phyloP scores from a whole-genome alignment of 2,113 vertebrate genomes.

The Bagarius yarrelli region DNA sequence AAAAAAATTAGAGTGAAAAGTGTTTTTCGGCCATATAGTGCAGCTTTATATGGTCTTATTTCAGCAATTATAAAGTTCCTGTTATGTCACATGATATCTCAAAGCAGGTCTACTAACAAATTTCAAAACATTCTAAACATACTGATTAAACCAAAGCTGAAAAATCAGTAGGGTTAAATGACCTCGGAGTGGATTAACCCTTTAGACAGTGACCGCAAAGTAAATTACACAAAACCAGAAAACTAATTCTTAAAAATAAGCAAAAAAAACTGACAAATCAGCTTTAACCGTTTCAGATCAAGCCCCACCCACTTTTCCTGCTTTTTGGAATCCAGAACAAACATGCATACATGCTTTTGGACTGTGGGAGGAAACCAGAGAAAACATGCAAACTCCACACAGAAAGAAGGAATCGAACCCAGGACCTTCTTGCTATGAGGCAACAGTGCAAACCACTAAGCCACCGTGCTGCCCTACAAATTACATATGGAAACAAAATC shows the following conservation, averaged over 20 bases:
- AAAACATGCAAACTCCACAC: no score
- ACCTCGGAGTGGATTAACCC: not conserved
- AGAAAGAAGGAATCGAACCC: no score
- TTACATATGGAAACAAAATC: not conserved
- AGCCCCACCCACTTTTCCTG: not conserved
- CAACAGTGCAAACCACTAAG: no score
- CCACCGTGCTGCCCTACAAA: not conserved
- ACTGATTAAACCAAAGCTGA: not conserved
- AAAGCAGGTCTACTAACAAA: not conserved
- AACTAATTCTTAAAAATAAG: not conserved
- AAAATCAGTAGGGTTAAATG: not conserved
- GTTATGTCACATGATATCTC: not conserved
- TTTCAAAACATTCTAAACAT: not conserved
- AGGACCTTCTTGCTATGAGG: no score
- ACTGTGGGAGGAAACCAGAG: no score
- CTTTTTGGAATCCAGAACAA: no score
- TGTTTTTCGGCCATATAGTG: not conserved
- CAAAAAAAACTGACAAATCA: not conserved
- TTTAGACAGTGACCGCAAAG: not conserved
- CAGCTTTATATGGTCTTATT: not conserved
- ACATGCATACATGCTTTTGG: no score
- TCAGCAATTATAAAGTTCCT: not conserved
- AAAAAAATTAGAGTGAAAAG: no score
- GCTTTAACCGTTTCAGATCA: not conserved
- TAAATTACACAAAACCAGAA: not conserved